Conservation (phyloP, 2,888 invertebrate species). For the Parelbella ahira region DNA sequence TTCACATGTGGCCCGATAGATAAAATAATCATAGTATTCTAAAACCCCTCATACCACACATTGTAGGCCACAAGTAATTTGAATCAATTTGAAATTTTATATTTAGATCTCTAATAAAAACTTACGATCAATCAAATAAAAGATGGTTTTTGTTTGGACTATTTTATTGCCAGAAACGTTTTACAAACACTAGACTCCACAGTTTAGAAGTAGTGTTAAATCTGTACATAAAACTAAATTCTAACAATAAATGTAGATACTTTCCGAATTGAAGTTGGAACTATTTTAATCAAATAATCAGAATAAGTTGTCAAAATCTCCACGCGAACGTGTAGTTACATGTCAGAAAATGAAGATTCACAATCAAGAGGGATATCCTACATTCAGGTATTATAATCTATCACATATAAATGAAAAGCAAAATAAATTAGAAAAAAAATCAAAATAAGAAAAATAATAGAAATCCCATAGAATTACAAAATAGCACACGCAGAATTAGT, state of each 20-base stretch:
- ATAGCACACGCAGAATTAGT: constrained; percentile 68
- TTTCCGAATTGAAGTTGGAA: constrained; percentile 52
- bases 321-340: constrained; percentile 47
- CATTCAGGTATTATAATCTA: constrained; percentile 73
- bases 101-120: too few relatives aligned
- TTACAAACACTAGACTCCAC: constrained; percentile 70
- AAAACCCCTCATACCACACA: too few relatives aligned
- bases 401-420: constrained; percentile 62
- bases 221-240: constrained; percentile 70
- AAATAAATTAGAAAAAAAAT: constrained; percentile 74
- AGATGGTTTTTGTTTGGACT: constrained; percentile 62
- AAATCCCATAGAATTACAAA: constrained; percentile 65
- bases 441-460: constrained; percentile 62
- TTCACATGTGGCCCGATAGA: too few relatives aligned
- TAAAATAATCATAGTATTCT: too few relatives aligned
- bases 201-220: constrained; percentile 56
- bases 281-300: constrained; percentile 43
- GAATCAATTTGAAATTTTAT: too few relatives aligned
- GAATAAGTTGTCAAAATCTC: constrained; percentile 64
- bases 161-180: constrained; percentile 80
- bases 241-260: constrained; percentile 73
- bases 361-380: constrained; percentile 60
- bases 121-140: too few relatives aligned
- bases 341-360: constrained; percentile 60
- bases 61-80: too few relatives aligned